Evolutionary conservation across 2,888 invertebrate species (phyloP).

Genomic region (Mamestra brassicae): DNA sequence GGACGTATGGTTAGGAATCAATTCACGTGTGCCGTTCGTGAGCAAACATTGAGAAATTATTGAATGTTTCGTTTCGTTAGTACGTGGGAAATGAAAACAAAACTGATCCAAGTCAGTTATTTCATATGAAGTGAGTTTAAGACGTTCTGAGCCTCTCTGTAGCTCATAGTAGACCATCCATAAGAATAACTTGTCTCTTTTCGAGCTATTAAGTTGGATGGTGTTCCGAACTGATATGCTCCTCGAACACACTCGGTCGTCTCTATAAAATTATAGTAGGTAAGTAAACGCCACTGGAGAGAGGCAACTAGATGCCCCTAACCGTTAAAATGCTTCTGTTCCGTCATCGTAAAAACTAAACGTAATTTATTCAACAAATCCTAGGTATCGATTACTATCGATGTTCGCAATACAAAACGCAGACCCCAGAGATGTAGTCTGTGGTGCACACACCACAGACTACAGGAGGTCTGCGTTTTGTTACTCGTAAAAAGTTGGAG

Average conservation of each 20-base stretch:
- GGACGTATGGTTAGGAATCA: constrained; percentile 2
- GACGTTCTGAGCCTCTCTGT: not conserved
- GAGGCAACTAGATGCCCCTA: too few species aligned
- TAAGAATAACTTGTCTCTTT: not conserved
- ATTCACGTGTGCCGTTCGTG: not conserved
- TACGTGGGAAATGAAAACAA: not conserved
- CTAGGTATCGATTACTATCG: too few species aligned
- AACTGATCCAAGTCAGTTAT: not conserved
- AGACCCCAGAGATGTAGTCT: too few species aligned
- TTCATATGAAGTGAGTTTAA: not conserved
- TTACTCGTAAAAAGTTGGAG: too few species aligned
- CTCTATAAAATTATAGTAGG: too few species aligned
- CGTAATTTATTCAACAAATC: too few species aligned
- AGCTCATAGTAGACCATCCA: not conserved
- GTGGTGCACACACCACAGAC: too few species aligned
- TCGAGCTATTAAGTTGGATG: not conserved
- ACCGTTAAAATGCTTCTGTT: too few species aligned
- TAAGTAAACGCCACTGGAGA: too few species aligned
- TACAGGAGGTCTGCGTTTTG: too few species aligned
- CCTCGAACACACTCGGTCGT: not conserved
- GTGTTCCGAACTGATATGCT: not conserved
- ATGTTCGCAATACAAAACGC: too few species aligned
- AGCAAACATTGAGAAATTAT: not conserved
- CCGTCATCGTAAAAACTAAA: too few species aligned
- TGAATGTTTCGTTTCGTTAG: not conserved